Percentiles rank a stretch among this genome's conserved stretches.
Conservation (phyloP, 2,888 invertebrate genomes). For the Sympetrum striolatum region DNA sequence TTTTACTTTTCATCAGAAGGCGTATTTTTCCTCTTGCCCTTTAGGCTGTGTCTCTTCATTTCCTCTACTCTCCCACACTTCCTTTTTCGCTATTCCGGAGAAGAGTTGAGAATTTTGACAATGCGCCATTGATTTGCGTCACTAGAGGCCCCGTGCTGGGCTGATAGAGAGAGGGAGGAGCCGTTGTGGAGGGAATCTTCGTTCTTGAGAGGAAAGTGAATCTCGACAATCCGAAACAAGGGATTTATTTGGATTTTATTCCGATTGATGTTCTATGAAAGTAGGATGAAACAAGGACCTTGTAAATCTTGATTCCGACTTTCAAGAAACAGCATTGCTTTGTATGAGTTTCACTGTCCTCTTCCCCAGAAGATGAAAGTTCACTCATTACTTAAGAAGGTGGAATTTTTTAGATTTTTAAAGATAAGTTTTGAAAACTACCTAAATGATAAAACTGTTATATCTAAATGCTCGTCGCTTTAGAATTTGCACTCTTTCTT, state of each 20-base stretch:
- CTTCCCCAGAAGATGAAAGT: no score
- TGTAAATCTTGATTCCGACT: no score
- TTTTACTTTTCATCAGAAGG: neutral
- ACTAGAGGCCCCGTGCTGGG: neutral
- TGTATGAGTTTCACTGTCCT: no score
- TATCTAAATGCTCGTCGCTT: no score
- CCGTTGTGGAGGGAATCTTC: neutral
- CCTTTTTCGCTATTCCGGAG: neutral
- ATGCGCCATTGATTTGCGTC: neutral
- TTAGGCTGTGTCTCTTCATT: neutral
- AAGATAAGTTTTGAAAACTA: no score
- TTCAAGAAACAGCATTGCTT: no score
- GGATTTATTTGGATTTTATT: neutral
- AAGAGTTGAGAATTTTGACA: neutral
- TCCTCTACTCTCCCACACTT: neutral
- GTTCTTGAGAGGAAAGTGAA: neutral
- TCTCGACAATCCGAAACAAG: neutral
- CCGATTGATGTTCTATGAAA: neutral
- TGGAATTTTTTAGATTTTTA: no score
- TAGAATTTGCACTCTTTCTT: no score
- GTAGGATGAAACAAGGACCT: neutral
- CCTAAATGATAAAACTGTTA: no score
- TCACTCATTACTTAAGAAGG: no score
- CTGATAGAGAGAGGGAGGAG: neutral
- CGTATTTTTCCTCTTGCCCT: neutral